Conservation (phyloP, 2,888 invertebrate species). For the Drosophila paranaensis region DNA sequence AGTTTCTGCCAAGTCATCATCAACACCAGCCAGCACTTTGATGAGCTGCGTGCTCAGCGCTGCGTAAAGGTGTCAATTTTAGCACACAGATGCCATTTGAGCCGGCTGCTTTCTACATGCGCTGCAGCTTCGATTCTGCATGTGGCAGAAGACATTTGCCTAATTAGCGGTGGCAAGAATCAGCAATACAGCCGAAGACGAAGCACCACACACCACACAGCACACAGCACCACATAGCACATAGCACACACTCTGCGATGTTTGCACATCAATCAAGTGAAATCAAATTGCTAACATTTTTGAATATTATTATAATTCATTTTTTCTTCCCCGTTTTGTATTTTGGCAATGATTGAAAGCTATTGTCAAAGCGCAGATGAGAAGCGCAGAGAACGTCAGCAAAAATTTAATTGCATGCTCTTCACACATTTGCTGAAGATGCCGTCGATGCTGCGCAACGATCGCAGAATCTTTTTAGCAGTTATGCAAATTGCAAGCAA, state of each 20-base stretch:
- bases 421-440: constrained; percentile 27
- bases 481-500: constrained; percentile 72
- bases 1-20: constrained; percentile 66
- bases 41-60: constrained; percentile 71
- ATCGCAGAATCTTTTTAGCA: constrained; percentile 27
- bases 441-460: constrained; percentile 19
- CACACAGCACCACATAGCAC: background rate
- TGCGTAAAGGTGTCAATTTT: constrained; percentile 80
- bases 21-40: constrained; percentile 60
- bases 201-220: background rate
- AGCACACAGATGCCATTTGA: constrained; percentile 77
- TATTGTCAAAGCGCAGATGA: constrained; percentile 36
- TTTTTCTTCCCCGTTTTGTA: background rate
- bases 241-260: constrained; percentile 32
- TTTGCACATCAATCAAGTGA: constrained; percentile 73
- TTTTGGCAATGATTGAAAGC: constrained; percentile 71
- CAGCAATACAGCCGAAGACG: background rate
- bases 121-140: constrained; percentile 25
- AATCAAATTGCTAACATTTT: constrained; percentile 60
- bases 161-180: constrained; percentile 49
- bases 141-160: constrained; percentile 40
- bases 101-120: constrained; percentile 50
- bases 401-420: constrained; percentile 67
- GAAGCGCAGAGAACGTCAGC: constrained; percentile 55
- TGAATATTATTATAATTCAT: constrained; percentile 23